Evolutionary conservation across 2,888 invertebrate genomes (phyloP).

Genomic region (Beris morrisii): DNA sequence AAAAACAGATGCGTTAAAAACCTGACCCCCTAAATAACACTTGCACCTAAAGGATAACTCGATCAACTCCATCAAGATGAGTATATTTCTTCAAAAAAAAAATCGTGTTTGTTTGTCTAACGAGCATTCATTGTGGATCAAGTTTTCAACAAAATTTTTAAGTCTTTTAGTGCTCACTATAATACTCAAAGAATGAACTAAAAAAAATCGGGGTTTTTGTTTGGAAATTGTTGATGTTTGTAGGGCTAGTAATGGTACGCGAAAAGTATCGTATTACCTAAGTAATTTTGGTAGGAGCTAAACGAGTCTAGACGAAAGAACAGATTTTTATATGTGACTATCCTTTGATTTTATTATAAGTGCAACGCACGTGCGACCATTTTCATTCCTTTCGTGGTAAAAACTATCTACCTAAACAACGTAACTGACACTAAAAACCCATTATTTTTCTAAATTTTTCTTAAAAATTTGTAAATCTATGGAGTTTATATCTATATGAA

Average conservation of each 20-base stretch:
- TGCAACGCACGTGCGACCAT: too few relatives aligned
- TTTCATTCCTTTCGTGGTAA: too few relatives aligned
- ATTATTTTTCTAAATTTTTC: too few relatives aligned
- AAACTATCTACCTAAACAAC: too few relatives aligned
- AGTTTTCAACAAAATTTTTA: conserved; percentile 5
- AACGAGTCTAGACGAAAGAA: conserved; percentile 23
- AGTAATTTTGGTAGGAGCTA: conserved; percentile 2
- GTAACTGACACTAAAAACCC: too few relatives aligned
- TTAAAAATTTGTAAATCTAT: too few relatives aligned
- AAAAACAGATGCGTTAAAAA: conserved; percentile 22
- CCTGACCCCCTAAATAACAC: conserved; percentile 16
- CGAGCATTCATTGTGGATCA: conserved; percentile 16
- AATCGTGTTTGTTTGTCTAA: conserved; percentile 24
- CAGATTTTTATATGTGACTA: too few relatives aligned
- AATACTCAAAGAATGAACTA: neutral
- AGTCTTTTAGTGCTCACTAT: neutral
- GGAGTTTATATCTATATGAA: too few relatives aligned
- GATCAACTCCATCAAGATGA: conserved; percentile 7
- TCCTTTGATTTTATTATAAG: too few relatives aligned
- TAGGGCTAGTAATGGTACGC: neutral
- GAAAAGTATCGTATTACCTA: conserved; percentile 21
- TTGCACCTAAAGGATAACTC: conserved; percentile 14
- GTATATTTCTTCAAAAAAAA: conserved; percentile 7
- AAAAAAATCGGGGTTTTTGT: conserved; percentile 7
- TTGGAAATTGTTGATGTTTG: conserved; percentile 7